These are phyloP conservation scores for Arctocebus calabarensis DNA, from an alignment of 2,797 vertebrate species.

Conservation along the genomic window DNA sequence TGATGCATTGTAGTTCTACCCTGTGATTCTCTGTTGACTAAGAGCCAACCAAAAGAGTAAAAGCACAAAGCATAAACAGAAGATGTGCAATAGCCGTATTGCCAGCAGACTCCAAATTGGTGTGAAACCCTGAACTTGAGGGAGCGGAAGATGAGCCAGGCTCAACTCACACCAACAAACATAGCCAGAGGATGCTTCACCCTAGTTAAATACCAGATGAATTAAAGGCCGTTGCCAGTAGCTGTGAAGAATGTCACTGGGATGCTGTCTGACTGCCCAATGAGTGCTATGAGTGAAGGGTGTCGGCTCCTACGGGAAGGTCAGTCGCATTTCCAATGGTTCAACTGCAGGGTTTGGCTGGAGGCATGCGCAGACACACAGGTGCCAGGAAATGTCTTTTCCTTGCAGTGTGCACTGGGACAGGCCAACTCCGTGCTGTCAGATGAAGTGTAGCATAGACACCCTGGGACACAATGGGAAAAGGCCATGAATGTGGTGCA, in stretches of 20 bases:
- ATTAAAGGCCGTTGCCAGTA: constrained; percentile 88
- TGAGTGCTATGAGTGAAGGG: constrained; percentile 88
- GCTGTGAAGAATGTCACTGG: constrained; percentile 90
- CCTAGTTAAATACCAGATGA: constrained; percentile 90
- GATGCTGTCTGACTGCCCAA: constrained; percentile 87
- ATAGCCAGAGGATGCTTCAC: constrained; percentile 87
- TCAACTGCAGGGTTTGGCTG: constrained; percentile 87
- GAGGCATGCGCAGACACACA: constrained; percentile 85
- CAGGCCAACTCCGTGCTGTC: constrained; percentile 73
- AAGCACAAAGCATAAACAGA: constrained; percentile 81
- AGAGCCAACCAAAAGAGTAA: constrained; percentile 19
- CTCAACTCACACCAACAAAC: constrained; percentile 89
- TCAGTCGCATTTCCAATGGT: constrained; percentile 89
- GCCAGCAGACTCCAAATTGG: constrained; percentile 81
- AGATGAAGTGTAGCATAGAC: constrained; percentile 73
- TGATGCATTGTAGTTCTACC: background rate
- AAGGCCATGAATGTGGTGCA: constrained; percentile 38
- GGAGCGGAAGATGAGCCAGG: constrained; percentile 83
- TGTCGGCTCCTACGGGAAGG: constrained; percentile 87
- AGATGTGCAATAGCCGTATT: constrained; percentile 76
- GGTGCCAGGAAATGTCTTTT: constrained; percentile 87
- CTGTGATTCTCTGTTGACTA: background rate
- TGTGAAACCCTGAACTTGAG: constrained; percentile 88
- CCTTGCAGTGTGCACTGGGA: constrained; percentile 70
- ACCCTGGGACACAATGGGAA: constrained; percentile 45